A percentile compares a stretch with the other conserved stretches of the same genome.
phyloP scores from a whole-genome alignment of 2,888 invertebrate genomes.

The Dasysyrphus albostriatus region DNA sequence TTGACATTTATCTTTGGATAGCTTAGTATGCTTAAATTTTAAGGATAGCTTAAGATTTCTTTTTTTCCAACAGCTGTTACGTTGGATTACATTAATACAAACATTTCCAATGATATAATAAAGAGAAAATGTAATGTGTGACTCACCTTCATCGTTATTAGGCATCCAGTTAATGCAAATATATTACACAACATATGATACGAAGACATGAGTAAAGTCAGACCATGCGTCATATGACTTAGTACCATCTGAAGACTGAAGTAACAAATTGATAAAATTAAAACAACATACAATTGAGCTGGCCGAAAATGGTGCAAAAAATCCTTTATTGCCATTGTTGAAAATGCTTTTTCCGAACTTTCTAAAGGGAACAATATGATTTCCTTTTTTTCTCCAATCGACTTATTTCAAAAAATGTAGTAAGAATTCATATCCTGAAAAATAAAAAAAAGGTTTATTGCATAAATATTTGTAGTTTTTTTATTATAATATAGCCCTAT shows the following conservation, averaged over 20 bases:
- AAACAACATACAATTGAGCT: conserved; percentile 89
- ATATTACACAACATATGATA: conserved; percentile 98
- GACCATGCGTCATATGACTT: conserved; percentile 95
- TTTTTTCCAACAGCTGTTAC: too few relatives aligned
- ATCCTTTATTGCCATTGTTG: conserved; percentile 90
- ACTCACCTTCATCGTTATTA: conserved; percentile 91
- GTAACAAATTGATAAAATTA: conserved; percentile 89
- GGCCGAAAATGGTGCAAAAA: conserved; percentile 90
- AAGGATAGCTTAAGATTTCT: too few relatives aligned
- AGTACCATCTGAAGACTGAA: conserved; percentile 93
- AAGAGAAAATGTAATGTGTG: background rate
- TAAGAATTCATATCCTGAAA: background rate
- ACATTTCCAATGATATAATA: too few relatives aligned
- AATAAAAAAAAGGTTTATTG: background rate
- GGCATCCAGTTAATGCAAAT: conserved; percentile 92
- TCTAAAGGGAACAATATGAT: background rate
- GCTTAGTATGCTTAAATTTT: too few relatives aligned
- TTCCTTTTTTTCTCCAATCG: background rate
- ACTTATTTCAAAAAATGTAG: background rate
- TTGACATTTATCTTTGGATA: too few relatives aligned
- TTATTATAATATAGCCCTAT: too few relatives aligned
- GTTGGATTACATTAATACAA: too few relatives aligned
- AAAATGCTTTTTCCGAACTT: background rate
- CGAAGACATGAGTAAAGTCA: conserved; percentile 95
- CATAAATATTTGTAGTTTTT: background rate